Conservation (phyloP, 2,888 invertebrate genomes). For the Eubasilissa splendida region DNA sequence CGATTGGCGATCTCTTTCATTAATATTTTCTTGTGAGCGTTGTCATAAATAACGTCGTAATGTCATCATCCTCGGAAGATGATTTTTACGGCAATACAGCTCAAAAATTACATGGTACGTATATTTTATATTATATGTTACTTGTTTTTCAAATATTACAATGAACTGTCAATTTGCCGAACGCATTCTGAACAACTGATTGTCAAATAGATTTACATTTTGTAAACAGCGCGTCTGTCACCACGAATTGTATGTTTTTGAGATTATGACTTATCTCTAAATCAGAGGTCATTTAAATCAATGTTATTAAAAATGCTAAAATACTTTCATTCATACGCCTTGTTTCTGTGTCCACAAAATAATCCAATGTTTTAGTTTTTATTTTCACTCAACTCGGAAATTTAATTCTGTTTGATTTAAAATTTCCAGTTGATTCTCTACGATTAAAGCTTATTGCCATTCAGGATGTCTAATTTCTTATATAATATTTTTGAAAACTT, state of each 20-base stretch:
- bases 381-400: too few relatives aligned
- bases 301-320: too few relatives aligned
- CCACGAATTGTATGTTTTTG: background rate
- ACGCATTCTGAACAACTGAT: slow-evolving; percentile 28
- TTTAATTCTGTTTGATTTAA: too few relatives aligned
- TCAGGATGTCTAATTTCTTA: too few relatives aligned
- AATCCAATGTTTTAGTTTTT: too few relatives aligned
- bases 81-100: slow-evolving; percentile 67
- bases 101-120: slow-evolving; percentile 62
- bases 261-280: slow-evolving; percentile 12
- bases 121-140: slow-evolving; percentile 1
- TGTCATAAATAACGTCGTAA: background rate
- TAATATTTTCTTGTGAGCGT: background rate
- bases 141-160: slow-evolving; percentile 17
- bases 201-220: slow-evolving; percentile 34
- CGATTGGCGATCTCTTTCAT: slow-evolving; percentile 12
- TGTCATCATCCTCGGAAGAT: slow-evolving; percentile 64
- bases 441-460: too few relatives aligned
- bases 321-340: too few relatives aligned
- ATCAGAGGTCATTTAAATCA: background rate
- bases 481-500: too few relatives aligned
- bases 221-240: slow-evolving; percentile 34
- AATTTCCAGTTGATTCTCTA: too few relatives aligned
- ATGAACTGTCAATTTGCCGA: slow-evolving; percentile 38
- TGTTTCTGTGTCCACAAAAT: too few relatives aligned